Conservation (phyloP, 2,888 invertebrate species). For the Polylopha cassiicola region DNA sequence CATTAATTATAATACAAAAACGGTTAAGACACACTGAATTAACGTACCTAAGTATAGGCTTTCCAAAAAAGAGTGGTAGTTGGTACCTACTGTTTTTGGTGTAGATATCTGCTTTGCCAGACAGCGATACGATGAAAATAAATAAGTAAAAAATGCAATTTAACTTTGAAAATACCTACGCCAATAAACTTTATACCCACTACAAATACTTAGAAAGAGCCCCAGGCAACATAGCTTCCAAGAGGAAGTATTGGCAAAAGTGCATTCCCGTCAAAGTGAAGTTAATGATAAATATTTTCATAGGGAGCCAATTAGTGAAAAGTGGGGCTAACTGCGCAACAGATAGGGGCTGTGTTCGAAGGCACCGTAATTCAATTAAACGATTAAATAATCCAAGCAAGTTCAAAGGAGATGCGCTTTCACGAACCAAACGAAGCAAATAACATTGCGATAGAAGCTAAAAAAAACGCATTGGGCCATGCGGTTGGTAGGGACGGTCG, state of each 20-base stretch:
- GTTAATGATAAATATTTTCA: slow-evolving; percentile 55
- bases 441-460: slow-evolving; percentile 52
- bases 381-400: slow-evolving; percentile 72
- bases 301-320: slow-evolving; percentile 60
- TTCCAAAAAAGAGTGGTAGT: too few relatives aligned
- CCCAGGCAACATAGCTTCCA: too few relatives aligned
- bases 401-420: slow-evolving; percentile 74
- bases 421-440: slow-evolving; percentile 68
- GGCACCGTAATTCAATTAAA: slow-evolving; percentile 71
- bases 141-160: too few relatives aligned
- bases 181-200: too few relatives aligned
- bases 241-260: slow-evolving; percentile 19
- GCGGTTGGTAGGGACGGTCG: slow-evolving; percentile 31
- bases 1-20: too few relatives aligned
- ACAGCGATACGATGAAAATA: too few relatives aligned
- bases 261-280: slow-evolving; percentile 39
- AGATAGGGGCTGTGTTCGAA: slow-evolving; percentile 56
- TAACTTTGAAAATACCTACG: too few relatives aligned
- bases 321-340: slow-evolving; percentile 43
- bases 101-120: too few relatives aligned
- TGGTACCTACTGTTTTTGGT: too few relatives aligned
- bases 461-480: slow-evolving; percentile 52
- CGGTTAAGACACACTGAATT: too few relatives aligned
- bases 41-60: too few relatives aligned
- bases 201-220: too few relatives aligned